Percentiles rank a stretch among this genome's conserved stretches.
phyloP scores from a whole-genome alignment of 2,113 vertebrate genomes.

The Australoheros scitulus region DNA sequence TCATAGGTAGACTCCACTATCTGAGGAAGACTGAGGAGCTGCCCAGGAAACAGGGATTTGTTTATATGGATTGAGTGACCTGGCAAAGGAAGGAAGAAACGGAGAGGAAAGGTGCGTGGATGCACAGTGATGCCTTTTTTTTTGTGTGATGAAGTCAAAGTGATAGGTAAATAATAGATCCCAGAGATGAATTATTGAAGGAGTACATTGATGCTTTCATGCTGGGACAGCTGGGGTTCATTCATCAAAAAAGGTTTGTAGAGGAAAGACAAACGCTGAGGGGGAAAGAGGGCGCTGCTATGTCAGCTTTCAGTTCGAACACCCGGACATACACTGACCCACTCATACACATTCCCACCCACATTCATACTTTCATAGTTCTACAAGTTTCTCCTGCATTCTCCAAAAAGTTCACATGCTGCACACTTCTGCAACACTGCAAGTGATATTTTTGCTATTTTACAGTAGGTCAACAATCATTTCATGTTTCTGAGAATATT shows the following conservation, averaged over 20 bases:
- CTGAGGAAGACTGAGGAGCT: conserved; percentile 17
- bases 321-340: background rate
- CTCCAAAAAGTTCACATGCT: background rate
- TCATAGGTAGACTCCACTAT: conserved; percentile 1
- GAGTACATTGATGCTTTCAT: conserved; percentile 71
- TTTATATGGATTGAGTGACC: conserved; percentile 58
- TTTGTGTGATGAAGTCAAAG: conserved; percentile 59
- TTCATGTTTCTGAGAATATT: background rate
- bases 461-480: background rate
- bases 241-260: conserved; percentile 65
- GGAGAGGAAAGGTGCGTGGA: background rate
- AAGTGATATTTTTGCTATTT: background rate
- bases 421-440: background rate
- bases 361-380: background rate
- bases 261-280: background rate
- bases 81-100: conserved; percentile 14
- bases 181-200: conserved; percentile 64
- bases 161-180: conserved; percentile 79
- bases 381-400: background rate
- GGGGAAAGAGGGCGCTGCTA: conserved; percentile 2
- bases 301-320: conserved; percentile 13
- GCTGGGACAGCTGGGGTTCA: conserved; percentile 44
- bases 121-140: conserved; percentile 26
- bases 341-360: too few relatives aligned
- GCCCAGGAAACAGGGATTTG: conserved; percentile 45